Conservation (phyloP, 2,888 invertebrate species). For the Clunio marinus region DNA sequence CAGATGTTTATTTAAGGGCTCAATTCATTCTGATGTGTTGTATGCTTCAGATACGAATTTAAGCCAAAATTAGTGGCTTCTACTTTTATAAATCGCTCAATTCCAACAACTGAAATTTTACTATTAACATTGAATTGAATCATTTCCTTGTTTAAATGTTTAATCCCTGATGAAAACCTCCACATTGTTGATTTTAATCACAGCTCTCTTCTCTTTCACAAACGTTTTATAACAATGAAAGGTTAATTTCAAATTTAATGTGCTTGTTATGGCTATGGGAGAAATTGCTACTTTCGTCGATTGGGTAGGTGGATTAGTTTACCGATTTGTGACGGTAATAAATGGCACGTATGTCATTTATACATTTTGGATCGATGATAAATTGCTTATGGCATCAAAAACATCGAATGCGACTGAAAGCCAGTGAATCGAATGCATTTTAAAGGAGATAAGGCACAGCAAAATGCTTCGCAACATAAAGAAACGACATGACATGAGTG, state of each 20-base stretch:
- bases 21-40: conserved; percentile 1
- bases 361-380: neutral
- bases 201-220: neutral
- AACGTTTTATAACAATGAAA: conserved; percentile 13
- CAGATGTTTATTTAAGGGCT: conserved; percentile 33
- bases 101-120: too few species aligned
- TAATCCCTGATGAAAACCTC: neutral
- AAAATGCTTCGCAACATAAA: too few species aligned
- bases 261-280: neutral
- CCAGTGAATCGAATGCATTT: too few species aligned
- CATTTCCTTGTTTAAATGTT: neutral
- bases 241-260: neutral
- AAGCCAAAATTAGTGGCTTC: conserved; percentile 20
- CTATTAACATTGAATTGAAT: too few species aligned
- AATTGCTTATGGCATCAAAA: conserved; percentile 6
- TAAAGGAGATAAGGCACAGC: too few species aligned
- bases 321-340: conserved; percentile 28
- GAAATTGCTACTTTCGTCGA: neutral
- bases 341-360: conserved; percentile 17
- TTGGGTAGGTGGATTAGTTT: conserved; percentile 35
- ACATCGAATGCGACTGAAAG: too few species aligned
- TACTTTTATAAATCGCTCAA: too few species aligned
- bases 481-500: neutral
- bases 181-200: too few species aligned
- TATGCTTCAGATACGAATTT: neutral